Percentiles rank a stretch among this genome's conserved stretches.
These are phyloP conservation scores for Parapsyche elsis DNA, from an alignment of 1,140 invertebrate genomes.

Conservation along the genomic window DNA sequence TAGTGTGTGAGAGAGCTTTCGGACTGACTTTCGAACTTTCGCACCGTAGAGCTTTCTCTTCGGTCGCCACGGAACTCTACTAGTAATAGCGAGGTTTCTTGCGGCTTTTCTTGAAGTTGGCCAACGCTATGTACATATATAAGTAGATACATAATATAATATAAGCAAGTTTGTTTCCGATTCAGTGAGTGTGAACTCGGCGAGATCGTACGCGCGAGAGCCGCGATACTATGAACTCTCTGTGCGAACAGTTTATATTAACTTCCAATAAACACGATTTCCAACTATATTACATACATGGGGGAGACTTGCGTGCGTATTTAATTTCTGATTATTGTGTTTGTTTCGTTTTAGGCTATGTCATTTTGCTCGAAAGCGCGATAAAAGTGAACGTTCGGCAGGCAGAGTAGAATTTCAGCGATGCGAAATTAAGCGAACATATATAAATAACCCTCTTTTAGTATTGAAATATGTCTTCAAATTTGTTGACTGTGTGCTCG, in stretches of 20 bases:
- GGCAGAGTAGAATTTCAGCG: too few species aligned
- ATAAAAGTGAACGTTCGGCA: neutral
- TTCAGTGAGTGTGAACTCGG: slow-evolving; percentile 46
- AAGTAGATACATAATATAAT: slow-evolving; percentile 21
- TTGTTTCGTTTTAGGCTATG: neutral
- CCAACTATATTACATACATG: neutral
- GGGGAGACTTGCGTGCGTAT: neutral
- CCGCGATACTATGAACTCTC: neutral
- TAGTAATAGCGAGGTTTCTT: slow-evolving; percentile 23
- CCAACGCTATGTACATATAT: neutral
- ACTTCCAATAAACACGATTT: slow-evolving; percentile 30
- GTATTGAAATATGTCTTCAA: too few species aligned
- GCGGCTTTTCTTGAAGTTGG: slow-evolving; percentile 44
- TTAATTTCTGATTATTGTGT: slow-evolving; percentile 9
- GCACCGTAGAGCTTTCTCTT: neutral
- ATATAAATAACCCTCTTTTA: too few species aligned
- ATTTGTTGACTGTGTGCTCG: too few species aligned
- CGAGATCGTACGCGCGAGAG: neutral
- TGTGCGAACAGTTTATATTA: neutral
- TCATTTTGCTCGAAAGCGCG: neutral
- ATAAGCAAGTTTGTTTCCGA: slow-evolving; percentile 47
- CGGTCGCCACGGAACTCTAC: neutral
- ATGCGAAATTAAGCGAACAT: too few species aligned
- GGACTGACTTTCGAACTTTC: slow-evolving; percentile 8
- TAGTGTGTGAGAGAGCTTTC: too few species aligned